Conservation (phyloP, 2,113 vertebrate species). For the Onychostoma macrolepis region DNA sequence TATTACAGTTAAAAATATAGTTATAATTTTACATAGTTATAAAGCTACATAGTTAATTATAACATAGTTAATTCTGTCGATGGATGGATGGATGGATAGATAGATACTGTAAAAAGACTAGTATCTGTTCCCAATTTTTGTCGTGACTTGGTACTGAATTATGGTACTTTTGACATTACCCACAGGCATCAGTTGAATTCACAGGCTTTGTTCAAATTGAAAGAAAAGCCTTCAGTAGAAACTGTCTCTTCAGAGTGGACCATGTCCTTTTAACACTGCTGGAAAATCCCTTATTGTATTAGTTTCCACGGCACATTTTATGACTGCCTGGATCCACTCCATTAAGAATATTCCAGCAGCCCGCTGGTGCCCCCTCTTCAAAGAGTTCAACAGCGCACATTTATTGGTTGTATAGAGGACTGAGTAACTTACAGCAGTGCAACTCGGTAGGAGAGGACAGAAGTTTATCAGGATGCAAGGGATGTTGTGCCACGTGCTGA, state of each 20-base stretch:
- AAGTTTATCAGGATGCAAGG: conserved; percentile 44
- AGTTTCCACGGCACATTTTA: conserved; percentile 30
- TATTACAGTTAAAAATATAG: too few relatives aligned
- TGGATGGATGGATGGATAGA: background rate
- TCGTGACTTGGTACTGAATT: background rate
- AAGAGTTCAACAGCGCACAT: conserved; percentile 11
- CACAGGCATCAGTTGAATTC: conserved; percentile 5
- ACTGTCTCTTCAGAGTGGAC: background rate
- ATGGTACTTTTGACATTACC: background rate
- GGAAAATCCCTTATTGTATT: conserved; percentile 23
- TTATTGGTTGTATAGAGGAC: background rate
- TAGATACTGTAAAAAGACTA: background rate
- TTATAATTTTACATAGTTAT: too few relatives aligned
- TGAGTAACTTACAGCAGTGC: background rate
- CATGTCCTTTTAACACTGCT: conserved; percentile 31
- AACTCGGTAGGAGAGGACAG: conserved; percentile 3
- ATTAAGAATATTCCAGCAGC: conserved; percentile 36
- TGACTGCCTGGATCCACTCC: conserved; percentile 37
- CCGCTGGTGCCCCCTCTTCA: background rate
- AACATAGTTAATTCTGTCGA: too few relatives aligned
- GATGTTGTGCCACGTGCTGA: conserved; percentile 32
- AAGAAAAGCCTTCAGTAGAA: conserved; percentile 10
- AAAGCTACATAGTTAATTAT: too few relatives aligned
- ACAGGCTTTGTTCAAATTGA: conserved; percentile 12
- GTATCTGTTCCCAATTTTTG: background rate